Evolutionary conservation across 2,113 vertebrate species (phyloP), one percentile per base, ranked within the genome.

Genomic region (Hippocampus comes): DNA sequence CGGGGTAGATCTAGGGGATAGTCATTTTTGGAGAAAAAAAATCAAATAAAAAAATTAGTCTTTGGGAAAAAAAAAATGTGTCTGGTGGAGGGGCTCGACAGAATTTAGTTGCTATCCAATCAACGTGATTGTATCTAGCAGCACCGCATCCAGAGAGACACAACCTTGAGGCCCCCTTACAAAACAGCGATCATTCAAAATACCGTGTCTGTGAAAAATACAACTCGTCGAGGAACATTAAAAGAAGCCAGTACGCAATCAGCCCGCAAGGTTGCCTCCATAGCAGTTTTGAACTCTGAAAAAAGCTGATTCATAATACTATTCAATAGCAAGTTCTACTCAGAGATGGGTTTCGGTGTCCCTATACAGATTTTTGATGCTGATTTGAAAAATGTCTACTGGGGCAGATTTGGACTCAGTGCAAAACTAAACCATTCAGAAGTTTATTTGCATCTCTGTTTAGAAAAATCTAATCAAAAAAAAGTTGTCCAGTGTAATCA

Each of bases 1-100:
- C 25, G 61, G 76, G 68, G 83, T 67, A 55, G 53, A 18, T 34
- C 17, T 30, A 2, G 14, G 25, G 7, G 18, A 9, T 61, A 27
- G 27, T 59, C 15, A 3, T 17, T 61, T 61, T 61, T 7, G 27
- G 27, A 46, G 14, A 9, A 18, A 34, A 60, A 38, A 38, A 38
- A 38, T 0, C 3, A 0, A 10, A 11, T 10, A n/a, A 23, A 20
- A 57, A 25, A 10, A 1, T 4, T 11, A 57, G 4, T 34, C 27
- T 59, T 57, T 27, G 57, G 4, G 14, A 5, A 2, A 17, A 60
- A 27, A 21, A 8, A 56, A 56, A 56, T 11, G 53, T 56, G n/a
- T 56, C 23, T 30, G 57, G 25, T 14, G 0, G 15, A 27, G 27
- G 23, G 27, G 23, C 10, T 27, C 56, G 30, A 30, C 25, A 15